phyloP scores from a whole-genome alignment of 2,888 invertebrate genomes.

The Lypha dubia region DNA sequence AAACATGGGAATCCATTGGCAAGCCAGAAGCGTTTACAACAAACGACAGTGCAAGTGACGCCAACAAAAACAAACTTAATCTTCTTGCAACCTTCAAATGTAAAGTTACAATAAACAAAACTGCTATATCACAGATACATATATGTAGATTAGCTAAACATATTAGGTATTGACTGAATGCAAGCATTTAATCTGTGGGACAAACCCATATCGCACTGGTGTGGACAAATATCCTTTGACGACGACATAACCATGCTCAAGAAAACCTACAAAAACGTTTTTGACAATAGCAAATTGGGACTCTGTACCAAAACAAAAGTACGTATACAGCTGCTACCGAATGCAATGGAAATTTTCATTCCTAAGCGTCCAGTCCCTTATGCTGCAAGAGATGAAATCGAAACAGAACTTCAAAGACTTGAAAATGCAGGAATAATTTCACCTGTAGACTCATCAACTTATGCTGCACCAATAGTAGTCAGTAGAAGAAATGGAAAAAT shows the following conservation, averaged over 20 bases:
- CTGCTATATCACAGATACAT: not conserved
- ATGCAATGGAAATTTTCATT: constrained; percentile 23
- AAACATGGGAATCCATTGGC: too few relatives aligned
- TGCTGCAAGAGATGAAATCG: not conserved
- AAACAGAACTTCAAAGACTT: not conserved
- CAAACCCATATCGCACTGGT: not conserved
- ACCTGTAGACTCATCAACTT: too few relatives aligned
- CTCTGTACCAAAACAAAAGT: constrained; percentile 20
- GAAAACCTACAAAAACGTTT: not conserved
- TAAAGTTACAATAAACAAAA: too few relatives aligned
- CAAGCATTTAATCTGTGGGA: not conserved
- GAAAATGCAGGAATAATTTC: not conserved
- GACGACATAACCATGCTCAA: not conserved
- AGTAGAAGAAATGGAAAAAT: too few relatives aligned
- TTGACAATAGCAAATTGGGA: constrained; percentile 19
- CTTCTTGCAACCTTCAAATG: too few relatives aligned
- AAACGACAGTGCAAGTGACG: too few relatives aligned
- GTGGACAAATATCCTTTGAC: constrained; percentile 18
- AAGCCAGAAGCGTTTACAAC: too few relatives aligned
- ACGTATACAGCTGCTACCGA: constrained; percentile 15
- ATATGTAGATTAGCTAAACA: not conserved
- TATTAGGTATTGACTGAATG: not conserved
- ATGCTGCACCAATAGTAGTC: too few relatives aligned
- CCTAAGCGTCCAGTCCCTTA: constrained; percentile 38
- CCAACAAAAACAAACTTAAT: too few relatives aligned